phyloP scores from a whole-genome alignment of 1,140 invertebrate genomes.

The Diorhabda sublineata region DNA sequence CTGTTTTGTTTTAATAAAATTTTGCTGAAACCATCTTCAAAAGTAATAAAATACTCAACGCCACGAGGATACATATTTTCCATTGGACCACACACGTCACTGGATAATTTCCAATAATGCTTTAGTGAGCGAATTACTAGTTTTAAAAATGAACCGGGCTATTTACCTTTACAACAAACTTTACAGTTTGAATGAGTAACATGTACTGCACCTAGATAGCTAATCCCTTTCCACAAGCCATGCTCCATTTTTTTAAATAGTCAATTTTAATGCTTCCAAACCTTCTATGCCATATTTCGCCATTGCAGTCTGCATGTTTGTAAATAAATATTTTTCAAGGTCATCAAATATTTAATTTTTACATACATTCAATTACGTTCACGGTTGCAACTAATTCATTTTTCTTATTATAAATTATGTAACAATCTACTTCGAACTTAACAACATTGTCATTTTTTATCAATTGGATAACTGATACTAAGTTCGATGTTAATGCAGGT shows the following conservation, averaged over 20 bases:
- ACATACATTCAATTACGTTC: too few species aligned
- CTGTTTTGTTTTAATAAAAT: not conserved
- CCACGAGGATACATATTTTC: conserved; percentile 16
- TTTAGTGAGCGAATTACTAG: conserved; percentile 26
- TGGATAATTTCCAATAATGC: conserved; percentile 26
- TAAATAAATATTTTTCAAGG: too few species aligned
- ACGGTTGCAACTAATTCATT: too few species aligned
- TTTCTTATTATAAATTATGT: conserved; percentile 1
- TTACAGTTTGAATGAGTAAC: conserved; percentile 27
- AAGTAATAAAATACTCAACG: not conserved
- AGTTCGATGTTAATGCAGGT: conserved; percentile 33
- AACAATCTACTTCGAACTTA: conserved; percentile 19
- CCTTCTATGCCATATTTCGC: conserved; percentile 28
- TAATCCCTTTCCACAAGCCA: conserved; percentile 23
- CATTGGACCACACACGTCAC: not conserved
- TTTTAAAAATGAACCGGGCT: conserved; percentile 33
- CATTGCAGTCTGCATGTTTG: too few species aligned
- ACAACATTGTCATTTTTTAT: conserved; percentile 33
- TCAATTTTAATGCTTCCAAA: conserved; percentile 37
- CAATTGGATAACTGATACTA: conserved; percentile 31
- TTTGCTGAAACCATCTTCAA: not conserved
- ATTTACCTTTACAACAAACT: conserved; percentile 42
- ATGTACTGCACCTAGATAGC: conserved; percentile 2
- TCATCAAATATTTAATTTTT: too few species aligned
- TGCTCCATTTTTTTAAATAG: conserved; percentile 27